Percentiles rank a stretch among this genome's conserved stretches.
phyloP scores from a whole-genome alignment of 2,797 vertebrate genomes.

The Pteronotus mesoamericanus region DNA sequence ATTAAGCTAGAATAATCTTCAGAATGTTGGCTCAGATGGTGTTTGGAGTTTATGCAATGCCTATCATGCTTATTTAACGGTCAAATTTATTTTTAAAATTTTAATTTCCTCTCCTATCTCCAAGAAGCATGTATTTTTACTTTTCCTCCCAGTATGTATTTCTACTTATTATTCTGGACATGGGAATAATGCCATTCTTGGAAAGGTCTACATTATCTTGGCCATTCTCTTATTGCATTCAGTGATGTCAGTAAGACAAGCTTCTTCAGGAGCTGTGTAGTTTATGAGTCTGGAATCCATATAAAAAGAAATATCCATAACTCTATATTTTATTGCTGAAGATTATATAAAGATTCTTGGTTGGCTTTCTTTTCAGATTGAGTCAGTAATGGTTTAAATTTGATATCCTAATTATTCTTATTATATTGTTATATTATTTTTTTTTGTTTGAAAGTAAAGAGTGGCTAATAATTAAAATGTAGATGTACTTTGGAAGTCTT shows the following conservation, averaged over 20 bases:
- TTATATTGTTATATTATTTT: neutral
- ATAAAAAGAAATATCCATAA: neutral
- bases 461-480: neutral
- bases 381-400: neutral
- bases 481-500: neutral
- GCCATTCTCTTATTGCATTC: neutral
- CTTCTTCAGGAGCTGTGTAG: neutral
- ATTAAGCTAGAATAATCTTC: neutral
- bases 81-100: neutral
- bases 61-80: neutral
- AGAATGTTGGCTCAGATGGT: neutral
- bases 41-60: neutral
- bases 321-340: neutral
- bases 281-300: constrained; percentile 15
- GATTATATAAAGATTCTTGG: neutral
- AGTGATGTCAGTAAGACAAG: neutral
- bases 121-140: constrained; percentile 25
- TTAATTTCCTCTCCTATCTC: neutral
- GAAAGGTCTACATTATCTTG: constrained; percentile 13
- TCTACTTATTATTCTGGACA: neutral
- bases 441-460: neutral
- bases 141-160: neutral
- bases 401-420: constrained; percentile 19
- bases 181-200: neutral
- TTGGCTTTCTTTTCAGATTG: constrained; percentile 20